These are phyloP conservation scores for Serrognathus titanus DNA, from an alignment of 2,888 invertebrate species.

Conservation along the genomic window DNA sequence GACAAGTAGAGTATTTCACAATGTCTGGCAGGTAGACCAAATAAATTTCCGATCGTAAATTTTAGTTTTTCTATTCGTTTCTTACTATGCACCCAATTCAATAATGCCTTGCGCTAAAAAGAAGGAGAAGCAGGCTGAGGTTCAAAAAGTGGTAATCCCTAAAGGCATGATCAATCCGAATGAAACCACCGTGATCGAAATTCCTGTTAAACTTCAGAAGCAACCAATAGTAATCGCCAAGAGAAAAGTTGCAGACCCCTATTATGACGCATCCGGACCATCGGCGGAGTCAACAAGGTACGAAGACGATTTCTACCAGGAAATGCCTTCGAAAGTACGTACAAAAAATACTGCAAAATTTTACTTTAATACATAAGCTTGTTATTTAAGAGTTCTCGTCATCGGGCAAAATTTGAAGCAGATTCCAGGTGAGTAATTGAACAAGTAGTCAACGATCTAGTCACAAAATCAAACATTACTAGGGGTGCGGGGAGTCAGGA, in stretches of 20 bases:
- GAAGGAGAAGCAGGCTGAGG: slow-evolving; percentile 12
- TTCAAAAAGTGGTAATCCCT: slow-evolving; percentile 38
- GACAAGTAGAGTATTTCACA: slow-evolving; percentile 12
- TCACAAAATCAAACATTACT: too few relatives aligned
- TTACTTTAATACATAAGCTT: too few relatives aligned
- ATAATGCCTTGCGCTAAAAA: slow-evolving; percentile 13
- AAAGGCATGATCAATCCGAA: slow-evolving; percentile 38
- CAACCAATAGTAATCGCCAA: slow-evolving; percentile 38
- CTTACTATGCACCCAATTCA: slow-evolving; percentile 7
- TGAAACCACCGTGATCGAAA: slow-evolving; percentile 41
- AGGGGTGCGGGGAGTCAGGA: neutral
- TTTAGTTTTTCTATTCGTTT: slow-evolving; percentile 9
- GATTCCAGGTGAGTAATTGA: too few relatives aligned
- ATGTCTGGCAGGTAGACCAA: slow-evolving; percentile 7
- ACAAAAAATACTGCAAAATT: too few relatives aligned
- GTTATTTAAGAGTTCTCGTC: too few relatives aligned
- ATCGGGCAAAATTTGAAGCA: too few relatives aligned
- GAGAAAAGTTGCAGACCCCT: slow-evolving; percentile 8
- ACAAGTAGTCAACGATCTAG: too few relatives aligned
- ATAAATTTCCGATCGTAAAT: slow-evolving; percentile 7
- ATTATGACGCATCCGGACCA: too few relatives aligned
- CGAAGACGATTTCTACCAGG: too few relatives aligned
- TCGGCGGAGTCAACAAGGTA: too few relatives aligned
- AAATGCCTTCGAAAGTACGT: too few relatives aligned
- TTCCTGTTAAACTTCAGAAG: slow-evolving; percentile 32